Base-by-base conservation (phyloP, 2,113 vertebrate genomes). In the Hypocryptadius cinnamomeus region DNA sequence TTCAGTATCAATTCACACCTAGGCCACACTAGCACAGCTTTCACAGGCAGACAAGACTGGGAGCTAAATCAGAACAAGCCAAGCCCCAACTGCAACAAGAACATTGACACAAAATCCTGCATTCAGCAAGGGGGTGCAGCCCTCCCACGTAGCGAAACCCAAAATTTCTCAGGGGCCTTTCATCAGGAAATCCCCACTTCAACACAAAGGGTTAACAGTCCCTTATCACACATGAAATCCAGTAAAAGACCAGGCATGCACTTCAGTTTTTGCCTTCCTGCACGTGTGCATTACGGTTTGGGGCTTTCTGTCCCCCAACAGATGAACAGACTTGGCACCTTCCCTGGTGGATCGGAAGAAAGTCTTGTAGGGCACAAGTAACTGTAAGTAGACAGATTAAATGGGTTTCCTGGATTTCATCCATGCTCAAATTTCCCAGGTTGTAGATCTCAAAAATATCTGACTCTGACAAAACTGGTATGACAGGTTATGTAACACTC, bases 401-500 rank as follows among this genome's bases (percentile, higher is more conserved):
- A 92, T 60, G 65, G 76, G 33, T 64, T 91, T 84, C 87, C 90
- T 95, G 91, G 91, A 91, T 95, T 85, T 64, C 79, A 84, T 91
- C 91, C 92, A 91, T 8, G 48, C 24, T 80, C 85, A 50, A 35
- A 86, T 90, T 90, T 93, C 92, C 64, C 87, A 95, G 69, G 90
- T 94, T 83, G 87, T 71, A 93, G 79, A 85, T 86, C 77, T 84
- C 82, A 50, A 56, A 95, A 95, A 66, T 74, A 86, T 71, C 76
- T n/a, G 37, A 61, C 66, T 82, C 51, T 96, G 95, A 88, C 89
- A 87, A 85, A 96, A 94, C 85, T 88, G 95, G 90, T 90, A 30
- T 76, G 94, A 84, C 93, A 86, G 92, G 94, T 96, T 96, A 96
- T 72, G 79, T 88, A 96, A 95, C 83, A 35, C 78, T 59, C 33